phyloP scores from a whole-genome alignment of 1,140 invertebrate species.

The Procambarus virginalis region DNA sequence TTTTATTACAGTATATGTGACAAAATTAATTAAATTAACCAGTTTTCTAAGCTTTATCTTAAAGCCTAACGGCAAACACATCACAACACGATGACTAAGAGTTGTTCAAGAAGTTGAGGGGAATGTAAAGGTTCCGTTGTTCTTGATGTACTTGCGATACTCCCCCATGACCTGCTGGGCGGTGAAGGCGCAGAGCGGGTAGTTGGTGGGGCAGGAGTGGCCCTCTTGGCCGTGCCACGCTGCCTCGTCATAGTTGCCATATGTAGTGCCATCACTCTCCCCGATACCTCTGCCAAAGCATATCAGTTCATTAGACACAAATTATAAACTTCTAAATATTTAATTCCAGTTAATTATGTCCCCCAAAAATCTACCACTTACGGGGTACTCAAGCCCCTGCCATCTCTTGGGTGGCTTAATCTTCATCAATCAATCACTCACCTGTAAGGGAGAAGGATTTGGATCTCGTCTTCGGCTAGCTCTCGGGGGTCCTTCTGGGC shows the following conservation, averaged over 20 bases:
- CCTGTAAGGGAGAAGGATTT: constrained; percentile 49
- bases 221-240: constrained; percentile 59
- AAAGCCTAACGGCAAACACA: too few species aligned
- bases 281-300: constrained; percentile 30
- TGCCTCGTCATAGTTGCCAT: constrained; percentile 54
- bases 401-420: too few species aligned
- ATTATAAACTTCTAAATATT: too few species aligned
- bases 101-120: too few species aligned
- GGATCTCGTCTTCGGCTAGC: constrained; percentile 44
- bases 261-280: constrained; percentile 46
- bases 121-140: neutral
- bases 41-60: too few species aligned
- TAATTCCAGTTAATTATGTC: too few species aligned
- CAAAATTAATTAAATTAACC: too few species aligned
- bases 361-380: too few species aligned
- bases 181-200: constrained; percentile 53
- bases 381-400: too few species aligned
- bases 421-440: neutral
- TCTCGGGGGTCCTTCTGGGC: constrained; percentile 44
- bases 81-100: too few species aligned
- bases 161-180: constrained; percentile 45
- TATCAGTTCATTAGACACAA: neutral
- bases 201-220: constrained; percentile 29
- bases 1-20: too few species aligned
- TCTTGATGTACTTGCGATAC: constrained; percentile 11